These are phyloP conservation scores for Drosophila nr. fundita DNA, from an alignment of 2,888 invertebrate species.

Conservation along the genomic window DNA sequence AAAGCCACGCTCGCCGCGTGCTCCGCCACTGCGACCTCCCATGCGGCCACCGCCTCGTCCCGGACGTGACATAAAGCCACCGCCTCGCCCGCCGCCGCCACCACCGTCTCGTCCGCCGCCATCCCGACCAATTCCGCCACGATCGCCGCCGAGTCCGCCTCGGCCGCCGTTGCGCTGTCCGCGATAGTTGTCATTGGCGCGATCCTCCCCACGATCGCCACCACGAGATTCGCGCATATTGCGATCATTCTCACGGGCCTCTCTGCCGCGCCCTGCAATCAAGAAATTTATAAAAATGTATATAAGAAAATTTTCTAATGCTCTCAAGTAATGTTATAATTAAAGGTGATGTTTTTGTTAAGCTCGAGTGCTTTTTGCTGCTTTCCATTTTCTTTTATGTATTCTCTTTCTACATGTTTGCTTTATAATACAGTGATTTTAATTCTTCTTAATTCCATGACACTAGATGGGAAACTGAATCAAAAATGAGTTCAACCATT, in stretches of 20 bases:
- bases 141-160: conserved; percentile 59
- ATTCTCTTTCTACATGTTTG: too few relatives aligned
- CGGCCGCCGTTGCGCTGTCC: conserved; percentile 70
- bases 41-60: conserved; percentile 85
- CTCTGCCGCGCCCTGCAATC: conserved; percentile 86
- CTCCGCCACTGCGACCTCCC: conserved; percentile 86
- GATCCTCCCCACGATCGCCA: conserved; percentile 82
- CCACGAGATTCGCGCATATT: conserved; percentile 84
- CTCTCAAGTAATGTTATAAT: neutral
- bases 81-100: conserved; percentile 70
- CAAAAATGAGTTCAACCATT: too few relatives aligned
- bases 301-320: neutral
- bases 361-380: too few relatives aligned
- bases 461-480: too few relatives aligned
- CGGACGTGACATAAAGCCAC: conserved; percentile 62
- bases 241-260: conserved; percentile 88
- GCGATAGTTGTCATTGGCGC: conserved; percentile 72
- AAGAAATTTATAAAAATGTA: neutral
- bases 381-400: too few relatives aligned
- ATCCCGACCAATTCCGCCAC: conserved; percentile 39
- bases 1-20: conserved; percentile 83
- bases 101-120: conserved; percentile 74
- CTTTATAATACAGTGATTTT: too few relatives aligned
- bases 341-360: neutral
- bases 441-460: too few relatives aligned